These are phyloP conservation scores for Xerus inauris DNA, from an alignment of 2,113 vertebrate species.

Conservation along the genomic window DNA sequence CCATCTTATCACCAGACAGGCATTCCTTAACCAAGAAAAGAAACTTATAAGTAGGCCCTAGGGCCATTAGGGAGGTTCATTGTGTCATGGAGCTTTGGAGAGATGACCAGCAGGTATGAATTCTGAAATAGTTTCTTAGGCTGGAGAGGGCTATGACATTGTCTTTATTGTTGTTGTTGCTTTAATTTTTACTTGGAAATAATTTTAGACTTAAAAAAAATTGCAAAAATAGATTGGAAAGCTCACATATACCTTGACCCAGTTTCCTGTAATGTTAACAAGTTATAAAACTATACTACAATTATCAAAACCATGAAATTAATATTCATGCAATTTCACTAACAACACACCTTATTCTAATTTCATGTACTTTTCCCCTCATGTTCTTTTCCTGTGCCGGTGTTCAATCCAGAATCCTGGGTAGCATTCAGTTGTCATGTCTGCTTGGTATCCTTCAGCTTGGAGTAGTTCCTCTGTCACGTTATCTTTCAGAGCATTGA, in stretches of 20 bases:
- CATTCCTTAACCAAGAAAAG: neutral
- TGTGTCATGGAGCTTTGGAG: fast-evolving
- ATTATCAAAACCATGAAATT: neutral
- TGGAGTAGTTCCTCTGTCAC: neutral
- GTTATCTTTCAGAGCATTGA: neutral
- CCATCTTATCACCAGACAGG: neutral
- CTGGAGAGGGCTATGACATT: neutral
- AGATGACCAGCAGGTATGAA: neutral
- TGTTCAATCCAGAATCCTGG: neutral
- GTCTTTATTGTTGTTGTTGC: neutral
- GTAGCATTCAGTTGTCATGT: neutral
- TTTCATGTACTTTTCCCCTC: neutral
- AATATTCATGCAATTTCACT: neutral
- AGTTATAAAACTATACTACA: neutral
- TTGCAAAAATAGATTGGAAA: too few relatives aligned
- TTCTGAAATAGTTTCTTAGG: neutral
- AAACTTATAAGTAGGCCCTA: neutral
- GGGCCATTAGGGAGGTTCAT: neutral
- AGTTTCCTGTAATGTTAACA: neutral
- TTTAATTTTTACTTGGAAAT: conserved; percentile 19
- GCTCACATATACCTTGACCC: neutral
- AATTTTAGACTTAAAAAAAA: neutral
- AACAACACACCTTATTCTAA: neutral
- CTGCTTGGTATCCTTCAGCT: neutral
- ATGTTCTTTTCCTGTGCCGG: neutral